A percentile compares a stretch with the other conserved stretches of the same genome.
These are phyloP conservation scores for Egretta garzetta DNA, from an alignment of 2,113 vertebrate species.

Conservation along the genomic window DNA sequence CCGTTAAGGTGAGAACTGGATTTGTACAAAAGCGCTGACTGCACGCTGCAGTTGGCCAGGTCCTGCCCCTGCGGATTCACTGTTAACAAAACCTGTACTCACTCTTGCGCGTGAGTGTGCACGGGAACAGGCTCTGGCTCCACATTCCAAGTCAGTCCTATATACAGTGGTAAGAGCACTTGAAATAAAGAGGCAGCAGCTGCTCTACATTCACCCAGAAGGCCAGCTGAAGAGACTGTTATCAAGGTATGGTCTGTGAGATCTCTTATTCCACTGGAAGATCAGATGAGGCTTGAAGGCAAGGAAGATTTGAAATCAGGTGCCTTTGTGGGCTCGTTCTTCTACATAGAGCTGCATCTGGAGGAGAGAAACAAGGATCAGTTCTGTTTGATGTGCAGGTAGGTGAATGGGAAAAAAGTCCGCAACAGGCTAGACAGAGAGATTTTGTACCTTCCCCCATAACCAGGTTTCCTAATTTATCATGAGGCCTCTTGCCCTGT, in stretches of 20 bases:
- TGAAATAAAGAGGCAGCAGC: conserved; percentile 60
- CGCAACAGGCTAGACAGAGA: not conserved
- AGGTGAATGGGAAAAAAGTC: not conserved
- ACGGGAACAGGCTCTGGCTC: conserved; percentile 12
- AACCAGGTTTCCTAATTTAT: not conserved
- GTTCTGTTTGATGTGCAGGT: not conserved
- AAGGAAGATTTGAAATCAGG: conserved; percentile 58
- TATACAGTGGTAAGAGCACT: conserved; percentile 74
- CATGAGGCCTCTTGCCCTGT: not conserved
- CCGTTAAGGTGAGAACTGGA: not conserved
- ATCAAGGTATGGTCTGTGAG: not conserved
- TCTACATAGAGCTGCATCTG: conserved; percentile 99
- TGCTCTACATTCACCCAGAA: conserved; percentile 36
- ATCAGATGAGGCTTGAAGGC: conserved; percentile 9
- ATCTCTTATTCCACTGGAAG: not conserved
- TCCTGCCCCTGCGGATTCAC: not conserved
- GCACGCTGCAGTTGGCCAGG: not conserved
- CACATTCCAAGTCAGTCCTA: conserved; percentile 48
- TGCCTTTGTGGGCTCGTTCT: conserved; percentile 90
- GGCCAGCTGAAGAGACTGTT: not conserved
- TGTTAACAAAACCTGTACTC: not conserved
- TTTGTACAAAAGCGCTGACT: not conserved
- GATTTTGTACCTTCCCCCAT: not conserved
- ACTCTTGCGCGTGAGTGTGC: not conserved
- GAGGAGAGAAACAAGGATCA: not conserved